Conservation (phyloP, 2,888 invertebrate species). For the Tetanocera ferruginea region DNA sequence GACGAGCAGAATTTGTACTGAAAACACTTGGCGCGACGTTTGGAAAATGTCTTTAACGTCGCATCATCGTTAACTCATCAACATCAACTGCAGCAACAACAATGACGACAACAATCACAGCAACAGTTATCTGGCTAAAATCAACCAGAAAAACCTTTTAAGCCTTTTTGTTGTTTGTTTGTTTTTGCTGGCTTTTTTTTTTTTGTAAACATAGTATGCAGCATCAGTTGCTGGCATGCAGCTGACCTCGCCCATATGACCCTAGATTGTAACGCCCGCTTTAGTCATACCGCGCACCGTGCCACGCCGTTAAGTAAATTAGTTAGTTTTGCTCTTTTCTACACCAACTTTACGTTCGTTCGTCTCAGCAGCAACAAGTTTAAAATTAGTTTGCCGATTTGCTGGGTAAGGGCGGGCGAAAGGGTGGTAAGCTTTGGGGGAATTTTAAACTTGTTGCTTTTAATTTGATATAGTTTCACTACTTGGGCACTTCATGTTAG, state of each 20-base stretch:
- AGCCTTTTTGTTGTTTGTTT: background rate
- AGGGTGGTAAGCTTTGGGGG: background rate
- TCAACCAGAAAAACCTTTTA: slow-evolving; percentile 34
- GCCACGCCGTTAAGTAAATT: slow-evolving; percentile 34
- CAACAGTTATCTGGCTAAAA: slow-evolving; percentile 12
- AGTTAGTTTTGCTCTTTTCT: slow-evolving; percentile 21
- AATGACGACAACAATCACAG: slow-evolving; percentile 9
- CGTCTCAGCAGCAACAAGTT: slow-evolving; percentile 24
- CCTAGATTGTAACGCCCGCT: slow-evolving; percentile 62
- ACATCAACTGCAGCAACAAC: background rate
- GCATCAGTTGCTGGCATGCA: slow-evolving; percentile 49
- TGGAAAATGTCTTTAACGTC: slow-evolving; percentile 14
- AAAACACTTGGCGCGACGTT: slow-evolving; percentile 11
- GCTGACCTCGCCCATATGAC: slow-evolving; percentile 60
- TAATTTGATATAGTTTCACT: slow-evolving; percentile 31
- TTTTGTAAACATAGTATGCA: background rate
- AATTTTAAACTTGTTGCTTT: slow-evolving; percentile 32
- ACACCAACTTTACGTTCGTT: background rate
- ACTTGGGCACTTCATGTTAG: background rate
- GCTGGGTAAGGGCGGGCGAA: background rate
- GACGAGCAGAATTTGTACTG: background rate
- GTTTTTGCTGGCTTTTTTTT: background rate
- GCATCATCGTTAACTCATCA: slow-evolving; percentile 20
- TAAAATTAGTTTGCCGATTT: slow-evolving; percentile 29
- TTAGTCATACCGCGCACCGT: slow-evolving; percentile 41